Conservation (phyloP, 2,888 invertebrate genomes). For the Diarsia dahlii region DNA sequence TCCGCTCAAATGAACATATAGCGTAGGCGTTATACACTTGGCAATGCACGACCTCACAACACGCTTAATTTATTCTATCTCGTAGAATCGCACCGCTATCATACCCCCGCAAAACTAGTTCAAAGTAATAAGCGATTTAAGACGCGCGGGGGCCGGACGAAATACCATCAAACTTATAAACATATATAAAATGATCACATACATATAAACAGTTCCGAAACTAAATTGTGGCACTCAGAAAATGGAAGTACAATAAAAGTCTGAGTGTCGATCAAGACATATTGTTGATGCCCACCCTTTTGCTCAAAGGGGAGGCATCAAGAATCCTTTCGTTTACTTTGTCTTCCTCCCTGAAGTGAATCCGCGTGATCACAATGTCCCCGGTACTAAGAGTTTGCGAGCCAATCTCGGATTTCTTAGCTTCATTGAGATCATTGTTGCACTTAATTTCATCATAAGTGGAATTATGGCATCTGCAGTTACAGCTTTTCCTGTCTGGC, state of each 20-base stretch:
- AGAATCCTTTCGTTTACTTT: conserved; percentile 86
- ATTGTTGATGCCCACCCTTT: conserved; percentile 84
- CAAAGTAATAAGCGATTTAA: conserved; percentile 70
- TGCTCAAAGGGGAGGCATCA: conserved; percentile 86
- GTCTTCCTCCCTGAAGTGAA: conserved; percentile 91
- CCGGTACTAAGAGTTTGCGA: conserved; percentile 97
- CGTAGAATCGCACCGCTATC: conserved; percentile 82
- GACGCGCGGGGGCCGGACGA: conserved; percentile 63
- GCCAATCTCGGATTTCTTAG: conserved; percentile 90
- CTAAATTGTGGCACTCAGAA: conserved; percentile 86
- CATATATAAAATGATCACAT: conserved; percentile 84
- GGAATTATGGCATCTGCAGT: conserved; percentile 90
- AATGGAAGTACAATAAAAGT: conserved; percentile 77
- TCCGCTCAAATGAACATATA: conserved; percentile 89
- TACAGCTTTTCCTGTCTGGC: conserved; percentile 87
- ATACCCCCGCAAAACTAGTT: conserved; percentile 75
- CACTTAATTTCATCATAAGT: conserved; percentile 83
- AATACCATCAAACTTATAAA: conserved; percentile 66
- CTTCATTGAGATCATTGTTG: conserved; percentile 88
- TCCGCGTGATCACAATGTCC: conserved; percentile 97
- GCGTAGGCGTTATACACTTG: conserved; percentile 85
- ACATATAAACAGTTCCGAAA: conserved; percentile 82
- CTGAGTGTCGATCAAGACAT: conserved; percentile 86
- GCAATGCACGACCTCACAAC: conserved; percentile 84
- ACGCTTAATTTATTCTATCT: conserved; percentile 85